Conservation (phyloP, 2,888 invertebrate species). For the Drosophila hamatofila region DNA sequence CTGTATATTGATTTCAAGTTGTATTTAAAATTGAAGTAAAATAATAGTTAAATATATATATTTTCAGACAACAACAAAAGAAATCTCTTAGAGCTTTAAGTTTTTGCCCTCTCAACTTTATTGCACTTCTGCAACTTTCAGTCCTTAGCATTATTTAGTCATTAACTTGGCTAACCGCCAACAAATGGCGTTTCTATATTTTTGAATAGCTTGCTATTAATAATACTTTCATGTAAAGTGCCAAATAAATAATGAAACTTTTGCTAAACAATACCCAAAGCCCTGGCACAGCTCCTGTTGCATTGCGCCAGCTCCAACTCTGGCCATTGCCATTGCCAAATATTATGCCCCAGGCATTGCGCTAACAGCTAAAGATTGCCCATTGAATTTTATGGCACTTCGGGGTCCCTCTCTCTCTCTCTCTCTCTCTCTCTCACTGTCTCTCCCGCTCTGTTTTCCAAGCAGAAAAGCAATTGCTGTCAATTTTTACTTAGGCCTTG, state of each 20-base stretch:
- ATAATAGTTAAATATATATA: too few species aligned
- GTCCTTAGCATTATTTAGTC: slow-evolving; percentile 29
- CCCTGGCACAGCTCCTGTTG: slow-evolving; percentile 33
- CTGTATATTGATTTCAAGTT: too few species aligned
- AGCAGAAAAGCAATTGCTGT: slow-evolving; percentile 69
- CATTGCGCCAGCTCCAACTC: slow-evolving; percentile 18
- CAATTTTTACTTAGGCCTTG: slow-evolving; percentile 69
- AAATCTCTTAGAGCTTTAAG: too few species aligned
- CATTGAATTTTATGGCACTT: slow-evolving; percentile 73
- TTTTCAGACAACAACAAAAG: too few species aligned
- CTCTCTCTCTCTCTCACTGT: neutral
- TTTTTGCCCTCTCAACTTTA: neutral
- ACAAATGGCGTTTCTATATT: slow-evolving; percentile 34
- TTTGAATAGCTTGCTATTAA: slow-evolving; percentile 44
- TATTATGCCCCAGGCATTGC: slow-evolving; percentile 67
- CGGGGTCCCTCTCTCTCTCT: slow-evolving; percentile 41
- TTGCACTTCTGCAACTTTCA: slow-evolving; percentile 4
- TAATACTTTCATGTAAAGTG: slow-evolving; percentile 57
- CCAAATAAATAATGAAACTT: slow-evolving; percentile 58
- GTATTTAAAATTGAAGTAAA: too few species aligned
- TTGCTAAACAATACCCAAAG: slow-evolving; percentile 38
- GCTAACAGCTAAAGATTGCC: slow-evolving; percentile 75
- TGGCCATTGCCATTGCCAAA: slow-evolving; percentile 36
- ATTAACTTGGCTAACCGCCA: slow-evolving; percentile 38
- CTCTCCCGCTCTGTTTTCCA: neutral